Conservation (phyloP, 2,113 vertebrate genomes). For the Lates calcarifer region DNA sequence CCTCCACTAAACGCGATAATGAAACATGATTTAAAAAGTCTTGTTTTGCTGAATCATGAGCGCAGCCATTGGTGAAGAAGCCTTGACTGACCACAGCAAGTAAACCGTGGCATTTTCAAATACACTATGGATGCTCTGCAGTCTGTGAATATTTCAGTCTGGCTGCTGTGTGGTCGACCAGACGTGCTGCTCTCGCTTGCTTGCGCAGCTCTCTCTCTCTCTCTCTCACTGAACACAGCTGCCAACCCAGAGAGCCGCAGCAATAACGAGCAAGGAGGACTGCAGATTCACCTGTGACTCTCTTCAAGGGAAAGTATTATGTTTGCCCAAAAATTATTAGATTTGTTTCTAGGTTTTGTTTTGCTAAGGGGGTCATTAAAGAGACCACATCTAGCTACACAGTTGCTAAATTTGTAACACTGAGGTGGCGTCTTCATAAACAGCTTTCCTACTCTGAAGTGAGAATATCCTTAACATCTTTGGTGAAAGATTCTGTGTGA, state of each 20-base stretch:
- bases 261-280: background rate
- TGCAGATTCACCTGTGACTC: background rate
- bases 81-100: background rate
- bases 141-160: constrained; percentile 1
- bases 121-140: background rate
- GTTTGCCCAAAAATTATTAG: background rate
- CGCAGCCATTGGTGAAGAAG: background rate
- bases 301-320: background rate
- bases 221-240: constrained; percentile 19
- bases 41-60: background rate
- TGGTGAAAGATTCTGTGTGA: background rate
- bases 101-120: background rate
- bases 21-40: background rate
- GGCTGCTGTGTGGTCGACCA: background rate
- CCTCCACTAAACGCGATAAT: background rate
- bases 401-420: background rate
- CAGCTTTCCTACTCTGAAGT: background rate
- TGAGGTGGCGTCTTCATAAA: background rate
- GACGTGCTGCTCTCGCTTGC: background rate
- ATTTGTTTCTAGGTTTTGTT: background rate
- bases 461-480: background rate
- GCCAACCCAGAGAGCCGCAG: constrained; percentile 18
- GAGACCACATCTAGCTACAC: background rate
- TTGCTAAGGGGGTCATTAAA: background rate
- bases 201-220: no score